Evolutionary conservation across 2,797 vertebrate species (phyloP).

Genomic region (Rhinella marina): DNA sequence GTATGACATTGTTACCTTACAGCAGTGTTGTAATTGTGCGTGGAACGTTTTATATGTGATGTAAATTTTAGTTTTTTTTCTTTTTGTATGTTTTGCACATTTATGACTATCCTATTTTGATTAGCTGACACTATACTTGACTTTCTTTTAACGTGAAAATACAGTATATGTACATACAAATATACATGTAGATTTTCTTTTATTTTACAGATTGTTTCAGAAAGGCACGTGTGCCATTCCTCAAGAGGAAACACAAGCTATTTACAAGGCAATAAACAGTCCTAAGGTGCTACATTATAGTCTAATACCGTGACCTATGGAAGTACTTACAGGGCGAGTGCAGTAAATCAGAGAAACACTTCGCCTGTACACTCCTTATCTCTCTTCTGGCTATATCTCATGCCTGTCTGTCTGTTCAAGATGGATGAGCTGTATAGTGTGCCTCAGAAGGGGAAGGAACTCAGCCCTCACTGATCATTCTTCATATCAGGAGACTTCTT

Average conservation of each 20-base stretch:
- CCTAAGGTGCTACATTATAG: constrained; percentile 75
- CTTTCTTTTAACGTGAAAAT: not conserved
- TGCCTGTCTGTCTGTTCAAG: constrained; percentile 69
- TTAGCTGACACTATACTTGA: not conserved
- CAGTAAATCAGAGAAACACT: constrained; percentile 76
- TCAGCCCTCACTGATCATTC: constrained; percentile 16
- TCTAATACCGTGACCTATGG: constrained; percentile 80
- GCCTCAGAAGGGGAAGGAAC: constrained; percentile 32
- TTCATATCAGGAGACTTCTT: constrained; percentile 18
- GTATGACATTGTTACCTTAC: too few relatives aligned
- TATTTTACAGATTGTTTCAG: constrained; percentile 7
- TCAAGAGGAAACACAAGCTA: constrained; percentile 44
- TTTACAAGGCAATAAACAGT: constrained; percentile 70
- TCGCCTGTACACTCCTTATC: constrained; percentile 62
- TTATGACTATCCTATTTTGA: not conserved
- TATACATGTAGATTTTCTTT: not conserved
- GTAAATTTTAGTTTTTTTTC: too few relatives aligned
- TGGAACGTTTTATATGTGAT: too few relatives aligned
- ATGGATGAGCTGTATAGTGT: constrained; percentile 63
- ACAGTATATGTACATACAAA: not conserved
- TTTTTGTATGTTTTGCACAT: not conserved
- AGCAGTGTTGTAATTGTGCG: too few relatives aligned
- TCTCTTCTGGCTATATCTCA: constrained; percentile 62
- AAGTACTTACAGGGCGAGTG: constrained; percentile 75
- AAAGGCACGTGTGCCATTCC: constrained; percentile 7